Percentiles rank a stretch among this genome's conserved stretches.
Evolutionary conservation across 2,113 vertebrate species (phyloP).

Genomic region (Alligator mississippiensis): DNA sequence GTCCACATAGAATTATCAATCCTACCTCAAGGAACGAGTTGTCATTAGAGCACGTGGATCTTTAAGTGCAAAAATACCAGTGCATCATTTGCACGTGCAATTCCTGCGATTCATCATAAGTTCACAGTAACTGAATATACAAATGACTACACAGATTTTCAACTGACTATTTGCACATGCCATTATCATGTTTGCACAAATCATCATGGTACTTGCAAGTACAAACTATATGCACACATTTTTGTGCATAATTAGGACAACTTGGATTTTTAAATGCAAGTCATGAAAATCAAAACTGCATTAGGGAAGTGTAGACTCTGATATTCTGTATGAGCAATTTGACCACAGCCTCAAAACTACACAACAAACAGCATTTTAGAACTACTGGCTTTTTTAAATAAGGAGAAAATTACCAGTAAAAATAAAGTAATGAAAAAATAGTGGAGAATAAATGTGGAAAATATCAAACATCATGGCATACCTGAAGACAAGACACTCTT

Average conservation of each 20-base stretch:
- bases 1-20: neutral
- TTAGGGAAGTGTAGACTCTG: neutral
- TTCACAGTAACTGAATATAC: slow-evolving; percentile 37
- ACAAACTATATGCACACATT: slow-evolving; percentile 4
- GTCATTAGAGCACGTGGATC: neutral
- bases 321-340: too few species aligned
- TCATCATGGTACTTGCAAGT: slow-evolving; percentile 27
- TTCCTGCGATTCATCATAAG: slow-evolving; percentile 48
- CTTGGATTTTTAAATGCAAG: slow-evolving; percentile 22
- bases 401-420: slow-evolving; percentile 6
- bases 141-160: slow-evolving; percentile 51
- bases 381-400: slow-evolving; percentile 25
- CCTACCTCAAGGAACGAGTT: slow-evolving; percentile 19
- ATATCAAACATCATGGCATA: slow-evolving; percentile 28
- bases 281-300: slow-evolving; percentile 12
- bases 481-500: slow-evolving; percentile 1
- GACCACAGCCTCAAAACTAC: neutral
- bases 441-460: neutral
- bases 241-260: neutral
- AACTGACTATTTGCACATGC: slow-evolving; percentile 48
- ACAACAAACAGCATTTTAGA: neutral
- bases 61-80: slow-evolving; percentile 45
- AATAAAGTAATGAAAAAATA: neutral
- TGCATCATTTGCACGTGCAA: slow-evolving; percentile 37
- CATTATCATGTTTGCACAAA: slow-evolving; percentile 49